These are phyloP conservation scores for Camptogramma bilineatum DNA, from an alignment of 2,888 invertebrate species.

Conservation along the genomic window DNA sequence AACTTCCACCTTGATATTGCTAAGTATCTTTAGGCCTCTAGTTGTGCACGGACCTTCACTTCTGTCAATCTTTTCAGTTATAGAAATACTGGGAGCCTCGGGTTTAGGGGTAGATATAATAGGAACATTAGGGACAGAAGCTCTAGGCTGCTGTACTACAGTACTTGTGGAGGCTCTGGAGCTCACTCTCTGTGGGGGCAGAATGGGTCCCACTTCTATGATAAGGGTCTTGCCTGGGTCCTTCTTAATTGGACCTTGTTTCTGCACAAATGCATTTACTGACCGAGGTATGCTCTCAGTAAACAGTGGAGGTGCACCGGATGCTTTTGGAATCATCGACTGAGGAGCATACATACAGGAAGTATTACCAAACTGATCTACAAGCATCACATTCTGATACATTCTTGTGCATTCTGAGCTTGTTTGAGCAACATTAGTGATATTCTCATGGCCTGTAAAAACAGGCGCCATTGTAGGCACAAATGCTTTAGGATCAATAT, in stretches of 20 bases:
- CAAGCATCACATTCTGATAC: constrained; percentile 81
- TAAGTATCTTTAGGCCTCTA: constrained; percentile 81
- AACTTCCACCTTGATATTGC: constrained; percentile 83
- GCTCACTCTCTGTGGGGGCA: constrained; percentile 46
- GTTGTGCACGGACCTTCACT: constrained; percentile 61
- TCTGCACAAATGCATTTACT: constrained; percentile 53
- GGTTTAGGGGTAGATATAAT: constrained; percentile 36
- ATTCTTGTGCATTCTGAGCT: constrained; percentile 57
- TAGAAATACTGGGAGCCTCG: constrained; percentile 39
- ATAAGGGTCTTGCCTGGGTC: constrained; percentile 71
- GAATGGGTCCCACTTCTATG: constrained; percentile 76
- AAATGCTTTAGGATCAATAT: constrained; percentile 75
- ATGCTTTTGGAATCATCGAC: constrained; percentile 62
- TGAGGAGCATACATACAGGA: constrained; percentile 78
- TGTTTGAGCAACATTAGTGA: constrained; percentile 69
- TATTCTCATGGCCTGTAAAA: constrained; percentile 66
- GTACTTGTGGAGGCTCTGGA: constrained; percentile 33
- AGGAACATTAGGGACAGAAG: constrained; percentile 25
- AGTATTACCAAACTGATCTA: constrained; percentile 77
- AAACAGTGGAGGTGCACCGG: constrained; percentile 59
- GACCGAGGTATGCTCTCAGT: constrained; percentile 52
- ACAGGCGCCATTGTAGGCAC: constrained; percentile 72
- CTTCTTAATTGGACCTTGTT: constrained; percentile 54
- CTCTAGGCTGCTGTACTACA: constrained; percentile 23
- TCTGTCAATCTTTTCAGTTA: constrained; percentile 45